Base-by-base conservation (phyloP, 2,113 vertebrate species). In the Gnathonemus longibarbis region DNA sequence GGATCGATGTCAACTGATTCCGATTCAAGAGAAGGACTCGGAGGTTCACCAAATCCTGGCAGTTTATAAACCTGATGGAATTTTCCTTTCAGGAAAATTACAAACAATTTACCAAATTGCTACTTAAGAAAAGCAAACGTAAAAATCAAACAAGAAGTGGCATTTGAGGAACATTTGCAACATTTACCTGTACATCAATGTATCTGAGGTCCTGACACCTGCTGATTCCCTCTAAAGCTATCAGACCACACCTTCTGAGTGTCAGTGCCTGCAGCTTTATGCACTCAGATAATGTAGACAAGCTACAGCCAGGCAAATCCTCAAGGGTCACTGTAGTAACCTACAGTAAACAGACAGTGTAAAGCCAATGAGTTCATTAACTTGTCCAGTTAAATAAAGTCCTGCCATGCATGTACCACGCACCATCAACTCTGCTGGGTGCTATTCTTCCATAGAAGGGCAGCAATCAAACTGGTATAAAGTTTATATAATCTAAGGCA, bases 1-100 rank as follows among this genome's bases (percentile, higher is more conserved):
- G 97, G 92, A 98, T 91, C 88, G 96, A 98, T n/a, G 95, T 96
- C 91, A 99, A 94, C 19, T 92, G 93, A 92, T 99, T 99, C 93
- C 94, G 95, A 93, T 93, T 95, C 35, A 99, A 93, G 88, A 96
- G 95, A 90, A 99, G 94, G 90, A 97, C 93, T 90, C 91, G 92
- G 56, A 99, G 95, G 90, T 94, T 94, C 89, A 93, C 94, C 93
- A 99, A 94, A 91, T 97, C 95, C 90, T 96, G 96, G 95, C 97
- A 98, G 92, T 97, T 95, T 89, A 99, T 91, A 58, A 87, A 91
- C 2, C 96, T 95, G 94, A 99, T 97, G 48, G 92, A 92, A 88
- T 99, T 99, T 91, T 98, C 97, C 98, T 99, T 92, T 48, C 5
- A 92, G 27, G 84, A 53, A 49, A 48, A 90, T 0, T 48, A 52